Evolutionary conservation across 2,113 vertebrate genomes (phyloP).

Genomic region (Pteronura brasiliensis): DNA sequence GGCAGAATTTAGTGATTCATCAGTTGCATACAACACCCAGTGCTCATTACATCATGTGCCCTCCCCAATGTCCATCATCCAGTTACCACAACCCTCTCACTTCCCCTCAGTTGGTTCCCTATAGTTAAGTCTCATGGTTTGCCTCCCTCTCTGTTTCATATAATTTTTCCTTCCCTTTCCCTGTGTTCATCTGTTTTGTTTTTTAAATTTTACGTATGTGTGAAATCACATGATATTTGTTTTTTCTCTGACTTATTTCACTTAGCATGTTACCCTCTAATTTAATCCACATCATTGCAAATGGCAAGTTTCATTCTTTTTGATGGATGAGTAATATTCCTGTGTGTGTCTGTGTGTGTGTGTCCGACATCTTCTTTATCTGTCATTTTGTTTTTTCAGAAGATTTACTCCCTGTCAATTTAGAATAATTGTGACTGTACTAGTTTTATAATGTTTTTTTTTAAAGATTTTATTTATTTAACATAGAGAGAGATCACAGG

Average conservation of each 20-base stretch:
- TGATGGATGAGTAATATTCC: neutral
- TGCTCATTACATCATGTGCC: too few relatives aligned
- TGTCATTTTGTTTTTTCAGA: neutral
- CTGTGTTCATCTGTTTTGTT: neutral
- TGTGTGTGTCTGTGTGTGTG: neutral
- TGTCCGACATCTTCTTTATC: neutral
- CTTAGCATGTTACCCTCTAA: neutral
- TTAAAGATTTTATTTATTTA: too few relatives aligned
- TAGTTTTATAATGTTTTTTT: neutral
- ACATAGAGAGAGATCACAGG: too few relatives aligned
- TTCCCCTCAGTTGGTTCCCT: too few relatives aligned
- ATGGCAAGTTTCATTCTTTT: neutral
- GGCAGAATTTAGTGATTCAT: too few relatives aligned
- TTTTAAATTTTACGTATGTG: neutral
- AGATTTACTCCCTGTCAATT: neutral
- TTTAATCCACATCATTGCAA: neutral
- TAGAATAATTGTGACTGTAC: neutral
- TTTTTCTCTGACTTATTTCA: neutral
- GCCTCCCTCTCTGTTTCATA: too few relatives aligned
- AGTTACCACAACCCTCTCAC: too few relatives aligned
- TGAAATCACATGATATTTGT: neutral
- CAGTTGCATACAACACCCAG: too few relatives aligned
- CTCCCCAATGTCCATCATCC: too few relatives aligned
- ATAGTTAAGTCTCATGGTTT: too few relatives aligned
- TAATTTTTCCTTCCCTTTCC: too few relatives aligned